These are phyloP conservation scores for Sebastes schlegelii DNA, from an alignment of 2,113 vertebrate species.

Conservation along the genomic window DNA sequence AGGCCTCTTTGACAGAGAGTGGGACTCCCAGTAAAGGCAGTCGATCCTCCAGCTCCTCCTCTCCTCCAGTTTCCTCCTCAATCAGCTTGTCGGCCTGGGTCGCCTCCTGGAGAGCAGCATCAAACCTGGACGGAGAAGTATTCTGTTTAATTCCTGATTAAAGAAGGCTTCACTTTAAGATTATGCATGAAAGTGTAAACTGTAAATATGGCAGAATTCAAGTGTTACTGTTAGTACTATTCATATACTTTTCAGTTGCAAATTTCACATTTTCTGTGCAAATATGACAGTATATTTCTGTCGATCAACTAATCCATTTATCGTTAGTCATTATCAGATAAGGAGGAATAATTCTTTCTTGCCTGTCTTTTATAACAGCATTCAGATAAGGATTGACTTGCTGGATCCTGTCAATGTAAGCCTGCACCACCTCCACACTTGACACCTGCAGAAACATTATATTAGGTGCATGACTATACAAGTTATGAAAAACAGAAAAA, in stretches of 20 bases:
- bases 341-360: not conserved
- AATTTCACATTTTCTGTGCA: not conserved
- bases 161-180: not conserved
- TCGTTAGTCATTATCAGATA: not conserved
- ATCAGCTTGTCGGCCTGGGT: slow-evolving; percentile 86
- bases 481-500: not conserved
- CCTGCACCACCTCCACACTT: slow-evolving; percentile 87
- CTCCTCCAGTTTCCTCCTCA: slow-evolving; percentile 82
- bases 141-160: not conserved
- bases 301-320: too few species aligned
- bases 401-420: slow-evolving; percentile 88
- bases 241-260: not conserved
- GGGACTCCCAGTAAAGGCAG: slow-evolving; percentile 92
- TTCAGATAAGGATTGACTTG: slow-evolving; percentile 90
- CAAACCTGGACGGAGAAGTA: slow-evolving; percentile 81
- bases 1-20: slow-evolving; percentile 90
- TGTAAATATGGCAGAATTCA: not conserved
- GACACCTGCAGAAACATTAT: slow-evolving; percentile 81
- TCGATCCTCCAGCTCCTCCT: slow-evolving; percentile 86
- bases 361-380: slow-evolving; percentile 90
- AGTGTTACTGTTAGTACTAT: not conserved
- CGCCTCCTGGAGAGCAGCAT: slow-evolving; percentile 88
- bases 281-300: not conserved
- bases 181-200: not conserved
- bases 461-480: not conserved